A percentile compares a stretch with the other conserved stretches of the same genome.
Evolutionary conservation across 2,888 invertebrate genomes (phyloP).

Genomic region (Polietes domitor): DNA sequence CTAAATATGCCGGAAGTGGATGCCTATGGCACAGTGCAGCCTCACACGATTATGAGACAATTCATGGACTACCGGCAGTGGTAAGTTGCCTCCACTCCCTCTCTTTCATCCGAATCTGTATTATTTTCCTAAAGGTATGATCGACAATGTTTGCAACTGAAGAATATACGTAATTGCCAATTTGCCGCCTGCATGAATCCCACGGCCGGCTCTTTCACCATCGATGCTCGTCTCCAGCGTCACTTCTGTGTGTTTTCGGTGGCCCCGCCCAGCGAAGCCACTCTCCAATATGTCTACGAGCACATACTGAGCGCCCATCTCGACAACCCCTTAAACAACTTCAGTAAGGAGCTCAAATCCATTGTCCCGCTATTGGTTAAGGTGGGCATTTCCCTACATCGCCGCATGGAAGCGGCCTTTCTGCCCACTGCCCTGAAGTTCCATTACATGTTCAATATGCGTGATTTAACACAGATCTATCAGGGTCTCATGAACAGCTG

Average conservation of each 20-base stretch:
- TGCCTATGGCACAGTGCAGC: conserved; percentile 96
- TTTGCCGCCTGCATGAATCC: conserved; percentile 98
- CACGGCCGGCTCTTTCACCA: conserved; percentile 97
- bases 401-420: conserved; percentile 88
- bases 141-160: conserved; percentile 89
- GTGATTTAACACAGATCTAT: conserved; percentile 96
- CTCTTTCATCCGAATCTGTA: background rate
- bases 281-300: conserved; percentile 91
- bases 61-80: conserved; percentile 97
- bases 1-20: conserved; percentile 99
- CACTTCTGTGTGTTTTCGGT: conserved; percentile 94
- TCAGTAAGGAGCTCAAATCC: conserved; percentile 81
- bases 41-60: conserved; percentile 95
- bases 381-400: conserved; percentile 89
- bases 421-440: conserved; percentile 97
- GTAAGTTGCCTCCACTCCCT: conserved; percentile 79
- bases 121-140: conserved; percentile 82
- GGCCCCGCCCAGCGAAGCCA: conserved; percentile 90
- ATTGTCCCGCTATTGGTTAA: conserved; percentile 81
- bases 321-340: conserved; percentile 85
- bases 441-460: conserved; percentile 95
- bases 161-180: conserved; percentile 96
- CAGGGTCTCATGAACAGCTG: conserved; percentile 94
- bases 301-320: conserved; percentile 91
- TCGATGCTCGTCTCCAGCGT: conserved; percentile 93